Evolutionary conservation across 2,113 vertebrate genomes (phyloP).

Genomic region (Anolis carolinensis): DNA sequence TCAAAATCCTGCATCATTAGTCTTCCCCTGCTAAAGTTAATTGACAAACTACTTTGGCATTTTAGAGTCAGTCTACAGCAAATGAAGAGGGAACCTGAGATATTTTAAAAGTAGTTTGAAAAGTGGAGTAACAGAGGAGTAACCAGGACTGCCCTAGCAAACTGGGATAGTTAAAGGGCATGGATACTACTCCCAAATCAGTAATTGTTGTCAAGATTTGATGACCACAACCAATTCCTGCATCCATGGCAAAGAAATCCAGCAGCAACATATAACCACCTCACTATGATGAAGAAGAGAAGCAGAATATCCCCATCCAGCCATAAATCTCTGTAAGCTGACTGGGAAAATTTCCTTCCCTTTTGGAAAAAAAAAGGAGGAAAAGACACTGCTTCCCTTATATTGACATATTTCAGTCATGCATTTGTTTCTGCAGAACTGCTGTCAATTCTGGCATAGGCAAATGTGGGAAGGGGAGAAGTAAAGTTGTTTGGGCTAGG

Average conservation of each 20-base stretch:
- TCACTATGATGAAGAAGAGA: neutral
- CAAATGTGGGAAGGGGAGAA: neutral
- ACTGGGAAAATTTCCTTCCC: neutral
- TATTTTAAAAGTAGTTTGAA: no score
- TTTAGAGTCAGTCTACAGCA: no score
- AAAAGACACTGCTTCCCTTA: neutral
- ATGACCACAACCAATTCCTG: neutral
- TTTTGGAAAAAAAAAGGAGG: neutral
- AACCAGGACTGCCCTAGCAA: no score
- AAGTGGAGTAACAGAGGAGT: no score
- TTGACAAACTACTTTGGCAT: no score
- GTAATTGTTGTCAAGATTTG: neutral
- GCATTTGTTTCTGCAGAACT: neutral
- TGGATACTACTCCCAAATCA: neutral
- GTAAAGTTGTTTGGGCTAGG: neutral
- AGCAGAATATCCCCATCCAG: neutral
- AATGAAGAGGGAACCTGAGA: no score
- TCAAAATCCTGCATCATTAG: no score
- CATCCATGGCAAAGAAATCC: no score
- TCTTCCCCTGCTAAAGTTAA: no score
- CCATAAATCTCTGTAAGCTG: neutral
- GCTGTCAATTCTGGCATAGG: neutral
- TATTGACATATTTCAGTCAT: neutral
- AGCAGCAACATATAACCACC: neutral
- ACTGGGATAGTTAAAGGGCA: no score